Conservation (phyloP, 2,888 invertebrate species). For the Lycaena phlaeas region DNA sequence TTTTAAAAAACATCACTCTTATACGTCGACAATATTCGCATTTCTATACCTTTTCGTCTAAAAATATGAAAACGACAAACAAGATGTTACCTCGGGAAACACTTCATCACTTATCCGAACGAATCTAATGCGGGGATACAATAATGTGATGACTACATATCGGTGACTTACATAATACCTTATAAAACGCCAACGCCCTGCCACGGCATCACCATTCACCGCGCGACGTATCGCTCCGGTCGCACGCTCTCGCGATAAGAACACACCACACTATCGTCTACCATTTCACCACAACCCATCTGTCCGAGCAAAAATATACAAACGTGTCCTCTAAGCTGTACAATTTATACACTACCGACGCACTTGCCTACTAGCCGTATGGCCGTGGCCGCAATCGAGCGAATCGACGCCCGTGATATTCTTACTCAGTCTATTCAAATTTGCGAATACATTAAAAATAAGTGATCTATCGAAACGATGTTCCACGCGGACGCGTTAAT, state of each 20-base stretch:
- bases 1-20: slow-evolving; percentile 39
- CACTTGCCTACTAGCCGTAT: slow-evolving; percentile 30
- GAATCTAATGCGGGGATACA: slow-evolving; percentile 50
- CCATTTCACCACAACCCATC: slow-evolving; percentile 44
- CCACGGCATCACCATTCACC: slow-evolving; percentile 16
- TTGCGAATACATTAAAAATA: slow-evolving; percentile 30
- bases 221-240: slow-evolving; percentile 21
- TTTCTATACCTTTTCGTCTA: slow-evolving; percentile 45
- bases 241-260: slow-evolving; percentile 17
- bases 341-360: slow-evolving; percentile 57
- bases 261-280: slow-evolving; percentile 39
- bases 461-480: slow-evolving; percentile 4
- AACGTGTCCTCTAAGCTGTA: slow-evolving; percentile 60
- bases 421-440: slow-evolving; percentile 45
- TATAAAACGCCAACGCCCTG: slow-evolving; percentile 34
- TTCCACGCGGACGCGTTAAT: background rate
- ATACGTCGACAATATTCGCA: slow-evolving; percentile 50
- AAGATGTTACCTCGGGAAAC: slow-evolving; percentile 28
- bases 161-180: slow-evolving; percentile 55
- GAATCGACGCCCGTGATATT: slow-evolving; percentile 13
- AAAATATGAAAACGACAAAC: slow-evolving; percentile 69
- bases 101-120: slow-evolving; percentile 43
- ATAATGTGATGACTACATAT: slow-evolving; percentile 60
- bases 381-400: slow-evolving; percentile 12
- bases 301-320: slow-evolving; percentile 67